These are phyloP conservation scores for Meghimatium bilineatum DNA, from an alignment of 2,888 invertebrate species.

Conservation along the genomic window DNA sequence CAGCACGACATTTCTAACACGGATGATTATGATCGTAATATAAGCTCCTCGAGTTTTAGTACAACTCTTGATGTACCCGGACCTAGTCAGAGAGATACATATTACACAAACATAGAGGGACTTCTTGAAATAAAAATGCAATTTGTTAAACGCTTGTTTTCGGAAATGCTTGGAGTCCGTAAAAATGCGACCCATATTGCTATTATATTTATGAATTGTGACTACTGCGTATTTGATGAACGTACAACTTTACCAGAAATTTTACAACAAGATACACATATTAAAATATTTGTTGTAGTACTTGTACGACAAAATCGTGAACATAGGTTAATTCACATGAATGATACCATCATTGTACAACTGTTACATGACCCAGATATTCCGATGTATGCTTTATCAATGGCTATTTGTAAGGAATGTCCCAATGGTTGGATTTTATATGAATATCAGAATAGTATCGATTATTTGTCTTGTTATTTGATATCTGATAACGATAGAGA, in stretches of 20 bases:
- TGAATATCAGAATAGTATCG: background rate
- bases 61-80: too few relatives aligned
- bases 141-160: background rate
- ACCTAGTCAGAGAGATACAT: too few relatives aligned
- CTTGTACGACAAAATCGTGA: background rate
- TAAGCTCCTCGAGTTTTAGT: too few relatives aligned
- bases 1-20: too few relatives aligned
- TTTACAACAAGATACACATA: background rate
- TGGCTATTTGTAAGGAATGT: background rate
- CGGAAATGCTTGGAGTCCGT: background rate
- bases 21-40: too few relatives aligned
- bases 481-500: background rate
- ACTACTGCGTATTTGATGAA: background rate
- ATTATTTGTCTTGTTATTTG: background rate
- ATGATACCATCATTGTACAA: background rate
- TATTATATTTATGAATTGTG: background rate
- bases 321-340: background rate
- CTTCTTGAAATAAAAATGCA: background rate
- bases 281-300: background rate
- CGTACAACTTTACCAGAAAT: background rate
- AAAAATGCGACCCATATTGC: background rate
- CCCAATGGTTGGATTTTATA: background rate
- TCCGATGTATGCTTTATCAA: background rate
- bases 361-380: rapidly evolving
- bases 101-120: too few relatives aligned